Evolutionary conservation across 1,140 invertebrate genomes (phyloP).

Genomic region (Lanistes nyassanus): DNA sequence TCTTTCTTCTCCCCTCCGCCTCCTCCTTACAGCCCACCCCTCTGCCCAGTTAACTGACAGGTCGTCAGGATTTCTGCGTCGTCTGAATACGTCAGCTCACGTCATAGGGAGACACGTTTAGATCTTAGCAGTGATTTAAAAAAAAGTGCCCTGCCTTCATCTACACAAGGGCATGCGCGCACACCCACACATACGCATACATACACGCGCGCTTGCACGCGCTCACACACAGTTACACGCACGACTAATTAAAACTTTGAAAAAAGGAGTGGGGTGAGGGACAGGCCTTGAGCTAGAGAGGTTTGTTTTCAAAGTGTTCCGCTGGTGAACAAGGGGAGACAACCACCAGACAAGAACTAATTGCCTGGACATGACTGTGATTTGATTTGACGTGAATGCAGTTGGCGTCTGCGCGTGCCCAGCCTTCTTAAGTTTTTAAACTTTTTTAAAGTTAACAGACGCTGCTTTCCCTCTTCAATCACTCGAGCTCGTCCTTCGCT

Average conservation of each 20-base stretch:
- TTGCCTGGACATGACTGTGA: conserved; percentile 1
- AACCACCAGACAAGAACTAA: neutral
- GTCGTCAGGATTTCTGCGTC: neutral
- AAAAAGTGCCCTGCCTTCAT: neutral
- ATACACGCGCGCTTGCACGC: neutral
- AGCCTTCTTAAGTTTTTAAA: neutral
- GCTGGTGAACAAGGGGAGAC: neutral
- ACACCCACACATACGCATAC: neutral
- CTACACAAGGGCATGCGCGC: neutral
- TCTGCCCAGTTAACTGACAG: neutral
- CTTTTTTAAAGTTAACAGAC: neutral
- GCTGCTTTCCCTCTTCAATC: neutral
- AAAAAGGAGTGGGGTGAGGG: neutral
- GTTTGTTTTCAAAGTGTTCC: neutral
- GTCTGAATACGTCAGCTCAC: neutral
- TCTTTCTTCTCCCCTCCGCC: neutral
- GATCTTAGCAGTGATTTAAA: neutral
- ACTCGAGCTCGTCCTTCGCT: neutral
- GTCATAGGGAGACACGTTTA: neutral
- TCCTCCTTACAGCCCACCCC: neutral
- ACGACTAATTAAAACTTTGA: neutral
- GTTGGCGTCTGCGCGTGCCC: neutral
- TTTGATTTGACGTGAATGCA: conserved; percentile 4
- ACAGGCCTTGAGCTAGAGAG: neutral
- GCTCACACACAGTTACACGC: neutral